phyloP scores from a whole-genome alignment of 2,797 vertebrate species.

The Microctenopoma stevenorrisi region DNA sequence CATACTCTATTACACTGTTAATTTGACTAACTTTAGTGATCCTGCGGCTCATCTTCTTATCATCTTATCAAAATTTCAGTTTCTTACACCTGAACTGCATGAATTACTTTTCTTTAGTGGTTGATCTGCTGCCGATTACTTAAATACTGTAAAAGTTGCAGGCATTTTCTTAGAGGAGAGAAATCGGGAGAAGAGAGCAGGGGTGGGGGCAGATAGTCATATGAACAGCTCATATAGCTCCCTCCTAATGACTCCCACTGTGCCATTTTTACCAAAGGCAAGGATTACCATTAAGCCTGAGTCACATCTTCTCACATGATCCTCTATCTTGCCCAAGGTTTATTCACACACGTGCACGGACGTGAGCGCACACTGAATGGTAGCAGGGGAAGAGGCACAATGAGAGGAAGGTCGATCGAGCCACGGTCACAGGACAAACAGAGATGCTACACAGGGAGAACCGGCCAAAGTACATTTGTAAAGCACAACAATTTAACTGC shows the following conservation, averaged over 20 bases:
- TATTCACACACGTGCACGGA: constrained; percentile 53
- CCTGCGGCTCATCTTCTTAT: not conserved
- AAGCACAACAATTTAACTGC: no score
- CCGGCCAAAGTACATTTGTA: no score
- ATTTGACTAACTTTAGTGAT: not conserved
- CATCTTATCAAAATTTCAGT: not conserved
- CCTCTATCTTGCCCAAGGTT: constrained; percentile 61
- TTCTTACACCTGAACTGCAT: no score
- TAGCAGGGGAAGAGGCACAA: not conserved
- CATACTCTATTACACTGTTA: no score
- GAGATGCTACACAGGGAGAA: constrained; percentile 22
- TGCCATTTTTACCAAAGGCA: constrained; percentile 76
- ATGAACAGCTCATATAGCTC: constrained; percentile 55
- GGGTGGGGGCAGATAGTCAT: constrained; percentile 51
- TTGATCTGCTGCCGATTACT: no score
- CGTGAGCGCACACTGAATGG: constrained; percentile 20
- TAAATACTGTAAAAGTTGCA: not conserved
- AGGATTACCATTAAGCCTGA: constrained; percentile 80
- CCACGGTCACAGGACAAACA: constrained; percentile 55
- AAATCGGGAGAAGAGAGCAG: not conserved
- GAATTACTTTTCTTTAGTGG: not conserved
- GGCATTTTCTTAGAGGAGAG: constrained; percentile 26
- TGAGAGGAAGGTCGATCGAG: constrained; percentile 46
- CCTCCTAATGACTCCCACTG: constrained; percentile 74
- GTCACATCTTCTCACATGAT: constrained; percentile 85